Evolutionary conservation across 2,888 invertebrate genomes (phyloP), one percentile per base, ranked within the genome.

Genomic region (Endotricha flammealis): DNA sequence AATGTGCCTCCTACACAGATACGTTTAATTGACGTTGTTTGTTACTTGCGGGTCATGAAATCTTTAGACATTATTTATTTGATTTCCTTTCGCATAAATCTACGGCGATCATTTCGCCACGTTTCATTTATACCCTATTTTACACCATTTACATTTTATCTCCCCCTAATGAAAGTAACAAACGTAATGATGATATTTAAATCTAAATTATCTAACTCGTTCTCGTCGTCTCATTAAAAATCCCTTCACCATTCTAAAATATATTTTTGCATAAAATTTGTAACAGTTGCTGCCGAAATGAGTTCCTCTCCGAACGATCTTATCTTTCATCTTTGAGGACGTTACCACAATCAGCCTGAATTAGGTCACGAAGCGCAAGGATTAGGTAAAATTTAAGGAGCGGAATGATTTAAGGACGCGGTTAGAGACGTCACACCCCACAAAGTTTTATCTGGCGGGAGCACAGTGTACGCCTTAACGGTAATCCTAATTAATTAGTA

Each of bases 401-500:
- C 64, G 50, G 46, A 63, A 69, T 69, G 64, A 69, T 68, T 63
- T 63, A 57, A 48, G 51, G 44, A 34, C 32, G 50, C 48, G 57
- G 50, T 57, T 50, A 45, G 40, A 33, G 25, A 29, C 51, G 52
- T 54, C 57, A 50, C 55, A 50, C 48, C 56, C 62, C 57, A 53
- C 67, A 69, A 74, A 78, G 68, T 81, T 74, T 77, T 76, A 78
- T 80, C 75, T 75, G 66, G 59, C 49, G 57, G 57, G 49, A 57
- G 57, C 71, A 60, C 64, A 66, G 51, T 53, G 62, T 17, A 29
- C 52, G 62, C 56, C 53, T 57, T 55, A 57, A 59, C 63, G 58
- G 65, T 77, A 78, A 80, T 80, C 75, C 77, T 76, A 78, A 81
- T 81, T 80, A 80, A 82, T 81, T 79, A 78, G 65, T 60, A 63